Evolutionary conservation across 1,140 invertebrate genomes (phyloP).

Genomic region (Ylistrum balloti): DNA sequence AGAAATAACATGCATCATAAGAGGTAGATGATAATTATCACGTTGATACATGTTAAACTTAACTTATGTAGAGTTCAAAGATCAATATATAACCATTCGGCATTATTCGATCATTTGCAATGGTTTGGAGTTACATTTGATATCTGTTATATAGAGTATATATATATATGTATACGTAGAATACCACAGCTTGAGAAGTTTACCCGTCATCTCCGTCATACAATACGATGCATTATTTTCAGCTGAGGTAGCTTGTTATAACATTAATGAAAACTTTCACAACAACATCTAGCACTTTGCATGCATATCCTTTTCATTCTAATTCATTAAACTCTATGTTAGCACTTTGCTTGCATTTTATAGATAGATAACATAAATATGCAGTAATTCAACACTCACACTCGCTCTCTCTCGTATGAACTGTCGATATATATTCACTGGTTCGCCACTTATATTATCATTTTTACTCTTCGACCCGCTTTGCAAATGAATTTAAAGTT

Average conservation of each 20-base stretch:
- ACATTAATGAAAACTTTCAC: background rate
- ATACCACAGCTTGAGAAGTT: background rate
- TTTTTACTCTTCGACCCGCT: no score
- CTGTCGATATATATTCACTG: background rate
- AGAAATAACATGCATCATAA: conserved; percentile 8
- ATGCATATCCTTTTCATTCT: background rate
- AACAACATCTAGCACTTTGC: background rate
- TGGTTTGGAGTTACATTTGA: background rate
- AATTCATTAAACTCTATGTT: background rate
- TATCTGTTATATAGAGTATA: background rate
- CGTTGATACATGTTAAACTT: background rate
- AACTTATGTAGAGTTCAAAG: background rate
- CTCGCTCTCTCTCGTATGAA: background rate
- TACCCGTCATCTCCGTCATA: conserved; percentile 1
- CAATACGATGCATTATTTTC: background rate
- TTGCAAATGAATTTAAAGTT: no score
- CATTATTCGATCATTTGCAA: conserved; percentile 34
- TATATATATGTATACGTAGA: background rate
- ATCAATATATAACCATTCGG: background rate
- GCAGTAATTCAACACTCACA: background rate
- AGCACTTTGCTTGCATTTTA: background rate
- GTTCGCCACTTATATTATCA: no score
- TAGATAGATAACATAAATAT: background rate
- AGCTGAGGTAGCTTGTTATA: background rate
- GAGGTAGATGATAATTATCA: conserved; percentile 20